These are phyloP conservation scores for Neodiprion virginianus DNA, from an alignment of 1,140 invertebrate genomes.

Conservation along the genomic window DNA sequence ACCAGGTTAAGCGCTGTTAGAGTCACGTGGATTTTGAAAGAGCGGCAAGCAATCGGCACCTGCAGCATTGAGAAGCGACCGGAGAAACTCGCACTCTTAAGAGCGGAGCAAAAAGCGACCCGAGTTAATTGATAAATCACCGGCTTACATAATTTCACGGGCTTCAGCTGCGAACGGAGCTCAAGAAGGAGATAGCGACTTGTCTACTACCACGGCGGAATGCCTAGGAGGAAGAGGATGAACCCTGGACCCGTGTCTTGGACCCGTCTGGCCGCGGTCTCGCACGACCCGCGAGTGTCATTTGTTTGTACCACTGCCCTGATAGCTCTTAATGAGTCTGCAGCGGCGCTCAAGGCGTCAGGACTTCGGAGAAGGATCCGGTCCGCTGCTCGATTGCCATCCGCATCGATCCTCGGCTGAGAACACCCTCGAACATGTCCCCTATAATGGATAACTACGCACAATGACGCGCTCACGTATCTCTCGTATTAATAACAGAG, in stretches of 20 bases:
- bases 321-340: constrained; percentile 13
- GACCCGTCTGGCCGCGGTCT: constrained; percentile 10
- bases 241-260: not conserved
- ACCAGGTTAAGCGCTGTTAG: no score
- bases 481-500: constrained; percentile 12
- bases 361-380: not conserved
- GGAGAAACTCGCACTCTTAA: no score
- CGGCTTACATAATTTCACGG: not conserved
- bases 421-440: not conserved
- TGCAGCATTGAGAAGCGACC: no score
- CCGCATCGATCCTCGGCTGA: not conserved
- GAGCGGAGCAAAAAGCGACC: no score
- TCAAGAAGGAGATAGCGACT: not conserved
- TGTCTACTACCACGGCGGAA: not conserved
- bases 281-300: constrained; percentile 11
- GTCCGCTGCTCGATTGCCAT: not conserved
- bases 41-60: no score
- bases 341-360: not conserved
- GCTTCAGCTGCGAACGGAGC: not conserved
- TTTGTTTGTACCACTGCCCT: constrained; percentile 17
- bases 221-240: not conserved
- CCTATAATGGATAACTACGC: constrained; percentile 13
- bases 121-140: not conserved
- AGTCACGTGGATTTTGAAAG: no score
- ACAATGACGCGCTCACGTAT: constrained; percentile 14